phyloP scores from a whole-genome alignment of 1,140 invertebrate species.

The honey bee (Apis mellifera) region Amel_HAv3.1 CM009945.2:1518501-1519000 shows the following conservation, averaged over 20 bases:
- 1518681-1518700: slow-evolving; percentile 43
- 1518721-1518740: neutral
- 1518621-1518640: slow-evolving; percentile 16
- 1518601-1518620: slow-evolving; percentile 43
- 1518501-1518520: too few relatives aligned
- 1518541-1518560: slow-evolving; percentile 17
- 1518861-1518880: neutral
- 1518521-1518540: neutral
- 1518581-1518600: slow-evolving; percentile 23
- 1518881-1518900: too few relatives aligned
- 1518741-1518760: neutral
- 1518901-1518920: too few relatives aligned
- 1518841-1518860: neutral
- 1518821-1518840: neutral
- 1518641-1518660: slow-evolving; percentile 40
- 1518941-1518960: too few relatives aligned
- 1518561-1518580: neutral
- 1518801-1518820: neutral
- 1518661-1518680: slow-evolving; percentile 53
- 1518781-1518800: neutral
- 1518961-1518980: too few relatives aligned
- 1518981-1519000: too few relatives aligned
- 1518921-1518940: neutral
- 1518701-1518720: slow-evolving; percentile 26
- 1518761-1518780: neutral